A percentile compares a stretch with the other conserved stretches of the same genome.
Conservation (phyloP, 1,140 invertebrate genomes). For the Drosophila pandora region DNA sequence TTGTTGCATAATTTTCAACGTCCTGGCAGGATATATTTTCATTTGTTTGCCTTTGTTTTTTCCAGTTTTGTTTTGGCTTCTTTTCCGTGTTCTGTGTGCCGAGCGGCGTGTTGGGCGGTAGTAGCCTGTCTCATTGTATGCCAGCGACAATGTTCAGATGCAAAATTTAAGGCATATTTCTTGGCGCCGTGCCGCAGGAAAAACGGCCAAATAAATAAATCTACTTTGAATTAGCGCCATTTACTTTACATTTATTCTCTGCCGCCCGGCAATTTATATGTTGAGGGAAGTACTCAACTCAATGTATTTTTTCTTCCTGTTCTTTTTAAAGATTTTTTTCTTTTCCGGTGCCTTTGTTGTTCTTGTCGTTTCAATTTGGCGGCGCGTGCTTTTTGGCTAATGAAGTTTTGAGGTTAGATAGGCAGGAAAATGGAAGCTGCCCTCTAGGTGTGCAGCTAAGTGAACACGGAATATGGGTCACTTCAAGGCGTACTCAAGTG, state of each 20-base stretch:
- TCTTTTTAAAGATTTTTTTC: conserved; percentile 27
- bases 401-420: conserved; percentile 73
- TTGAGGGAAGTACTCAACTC: conserved; percentile 25
- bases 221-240: conserved; percentile 81
- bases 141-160: conserved; percentile 38
- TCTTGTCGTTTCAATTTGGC: conserved; percentile 55
- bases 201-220: conserved; percentile 81
- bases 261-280: conserved; percentile 71
- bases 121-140: conserved; percentile 43
- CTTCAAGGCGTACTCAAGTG: conserved; percentile 4
- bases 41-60: conserved; percentile 52
- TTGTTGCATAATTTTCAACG: conserved; percentile 62
- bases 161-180: conserved; percentile 77
- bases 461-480: conserved; percentile 24
- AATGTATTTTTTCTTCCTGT: conserved; percentile 8
- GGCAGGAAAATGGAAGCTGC: conserved; percentile 35
- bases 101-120: conserved; percentile 3
- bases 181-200: conserved; percentile 70
- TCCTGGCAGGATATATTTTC: conserved; percentile 55
- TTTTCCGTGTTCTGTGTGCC: conserved; percentile 38
- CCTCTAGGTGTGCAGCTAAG: conserved; percentile 47
- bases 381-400: conserved; percentile 78
- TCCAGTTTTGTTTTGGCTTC: conserved; percentile 38
- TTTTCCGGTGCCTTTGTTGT: conserved; percentile 36
- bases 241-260: conserved; percentile 80